Base-by-base conservation (phyloP, 2,888 invertebrate species). In the Acrobasis suavella region DNA sequence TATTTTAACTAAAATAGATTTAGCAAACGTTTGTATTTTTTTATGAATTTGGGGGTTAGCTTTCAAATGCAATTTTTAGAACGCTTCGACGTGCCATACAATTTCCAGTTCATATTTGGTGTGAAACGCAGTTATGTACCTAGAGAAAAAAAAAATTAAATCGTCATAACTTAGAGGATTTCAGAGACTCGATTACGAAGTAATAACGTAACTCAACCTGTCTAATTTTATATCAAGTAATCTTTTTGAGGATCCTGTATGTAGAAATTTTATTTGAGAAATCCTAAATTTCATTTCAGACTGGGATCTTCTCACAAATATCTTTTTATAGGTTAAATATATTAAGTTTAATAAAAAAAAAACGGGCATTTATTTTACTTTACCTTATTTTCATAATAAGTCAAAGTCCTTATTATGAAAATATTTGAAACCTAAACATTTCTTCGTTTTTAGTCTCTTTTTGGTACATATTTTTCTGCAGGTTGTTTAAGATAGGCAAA, bases 101-200 rank as follows among this genome's bases (percentile, higher is more conserved):
- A n/a, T n/a, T n/a, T n/a, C n/a, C n/a, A n/a, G n/a, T n/a, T 22
- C 22, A 22, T 22, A 22, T 22, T 22, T 22, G 22, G 22, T 22
- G 3, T n/a, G 22, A 22, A 22, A 22, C 2, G 22, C 22, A 22
- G 22, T 22, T 2, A 2, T 22, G 3, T 22, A 22, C 3, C 1
- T 22, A n/a, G 7, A n/a, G 14, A n/a, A 38, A 55, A 39, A n/a
- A 22, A 56, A 56, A 56, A 17, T 14, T 2, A 16, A 38, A 56
- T 42, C 17, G 42, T 74, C 75, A 77, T 75, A 68, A 72, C 39
- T 42, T 46, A 56, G 42, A 22, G 9, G 56, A 56, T 56, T 42
- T 42, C 42, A 46, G 42, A 56, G 39, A 56, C 50, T 50, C 38
- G 10, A 59, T 50, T 50, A 38, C 38, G 50, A 59, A 50, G 9